Evolutionary conservation across 1,140 invertebrate genomes (phyloP), one percentile per base, ranked within the genome.

Genomic region (Brachystomella parvula): DNA sequence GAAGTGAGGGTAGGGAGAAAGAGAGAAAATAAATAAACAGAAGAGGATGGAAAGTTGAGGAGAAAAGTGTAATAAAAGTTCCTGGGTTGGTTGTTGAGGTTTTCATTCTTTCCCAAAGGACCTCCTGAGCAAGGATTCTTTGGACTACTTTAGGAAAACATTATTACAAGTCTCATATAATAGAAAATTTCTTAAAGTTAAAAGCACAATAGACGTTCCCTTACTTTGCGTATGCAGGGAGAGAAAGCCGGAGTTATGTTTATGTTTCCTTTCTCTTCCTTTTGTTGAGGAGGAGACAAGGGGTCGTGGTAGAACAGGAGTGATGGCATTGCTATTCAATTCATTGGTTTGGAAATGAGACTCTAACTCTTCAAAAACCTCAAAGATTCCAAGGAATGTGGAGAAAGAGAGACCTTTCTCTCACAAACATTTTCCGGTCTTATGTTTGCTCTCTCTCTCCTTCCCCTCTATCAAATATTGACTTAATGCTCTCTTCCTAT

Each of bases 371-470:
- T 53, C 12, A 53, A 24, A 53, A 53, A 26, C 49, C 49, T 24
- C 49, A 53, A 53, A 53, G 24, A 26, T 53, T 19, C 24, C 24
- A 12, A 17, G 21, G 49, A 26, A 26, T 24, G 49, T 15, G 9
- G 24, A 53, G 49, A 53, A 53, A 53, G 49, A 6, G n/a, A n/a
- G n/a, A 26, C 12, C 35, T 39, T 39, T 39, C 35, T 39, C 35
- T 19, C 6, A 9, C 6, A 24, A 26, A 26, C 15, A 15, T 53
- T 53, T 53, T 6, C 15, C 12, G 24, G 49, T 6, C n/a, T n/a
- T 53, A 29, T 68, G 63, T 68, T 68, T 68, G 66, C 66, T 68
- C 66, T 64, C 53, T 68, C 56, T 44, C 66, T 68, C 24, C 35
- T 35, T 68, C 24, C 35, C 33, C 53, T 63, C 64, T 57, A 53